Percentiles rank a stretch among this genome's conserved stretches.
Evolutionary conservation across 2,113 vertebrate species (phyloP).

Genomic region (Cercocebus atys): DNA sequence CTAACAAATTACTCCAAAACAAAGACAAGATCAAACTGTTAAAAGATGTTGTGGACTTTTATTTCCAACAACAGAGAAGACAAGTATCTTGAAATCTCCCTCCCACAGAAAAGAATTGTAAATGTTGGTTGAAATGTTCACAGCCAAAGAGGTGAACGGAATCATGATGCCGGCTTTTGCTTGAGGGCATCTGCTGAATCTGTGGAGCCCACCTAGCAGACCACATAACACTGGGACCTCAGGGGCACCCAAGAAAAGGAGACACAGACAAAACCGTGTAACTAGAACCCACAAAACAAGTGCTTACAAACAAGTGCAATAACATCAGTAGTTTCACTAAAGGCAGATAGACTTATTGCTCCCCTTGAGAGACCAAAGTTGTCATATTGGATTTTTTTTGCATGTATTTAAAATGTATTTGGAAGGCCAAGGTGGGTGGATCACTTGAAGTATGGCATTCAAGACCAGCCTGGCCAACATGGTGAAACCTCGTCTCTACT

Average conservation of each 20-base stretch:
- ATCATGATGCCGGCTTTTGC: not conserved
- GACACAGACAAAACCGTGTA: not conserved
- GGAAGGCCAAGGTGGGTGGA: too few relatives aligned
- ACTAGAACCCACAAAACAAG: not conserved
- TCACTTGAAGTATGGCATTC: too few relatives aligned
- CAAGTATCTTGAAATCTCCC: not conserved
- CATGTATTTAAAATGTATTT: not conserved
- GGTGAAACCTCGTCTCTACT: too few relatives aligned
- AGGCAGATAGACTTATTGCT: not conserved
- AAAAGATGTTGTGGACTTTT: not conserved
- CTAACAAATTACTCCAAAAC: not conserved
- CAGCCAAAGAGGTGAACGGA: not conserved
- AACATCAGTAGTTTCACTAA: not conserved
- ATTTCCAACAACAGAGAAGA: not conserved
- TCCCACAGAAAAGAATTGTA: not conserved
- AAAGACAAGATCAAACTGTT: not conserved
- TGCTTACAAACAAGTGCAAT: not conserved
- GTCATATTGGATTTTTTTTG: not conserved
- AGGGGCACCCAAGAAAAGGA: not conserved
- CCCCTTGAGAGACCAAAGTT: not conserved
- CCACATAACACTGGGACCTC: not conserved
- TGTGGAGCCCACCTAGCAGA: not conserved
- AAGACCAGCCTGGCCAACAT: too few relatives aligned
- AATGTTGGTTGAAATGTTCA: not conserved
- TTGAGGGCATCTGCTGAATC: not conserved